These are phyloP conservation scores for Chrysolina haemoptera DNA, from an alignment of 2,888 invertebrate species.

Conservation along the genomic window DNA sequence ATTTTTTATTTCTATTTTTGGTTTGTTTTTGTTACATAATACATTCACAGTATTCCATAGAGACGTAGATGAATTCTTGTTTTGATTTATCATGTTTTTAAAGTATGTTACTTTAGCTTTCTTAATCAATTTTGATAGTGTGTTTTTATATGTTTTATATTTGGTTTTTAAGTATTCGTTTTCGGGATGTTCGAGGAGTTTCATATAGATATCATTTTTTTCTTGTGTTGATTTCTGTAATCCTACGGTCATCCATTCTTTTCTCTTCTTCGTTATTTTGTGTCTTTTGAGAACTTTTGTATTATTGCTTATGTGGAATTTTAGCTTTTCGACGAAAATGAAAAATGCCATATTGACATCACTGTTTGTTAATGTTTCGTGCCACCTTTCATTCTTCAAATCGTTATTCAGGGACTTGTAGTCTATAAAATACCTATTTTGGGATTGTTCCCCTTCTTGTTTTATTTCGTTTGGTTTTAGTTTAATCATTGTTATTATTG, in stretches of 20 bases:
- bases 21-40: conserved; percentile 12
- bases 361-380: conserved; percentile 23
- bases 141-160: conserved; percentile 21
- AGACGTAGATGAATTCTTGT: conserved; percentile 3
- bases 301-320: conserved; percentile 21
- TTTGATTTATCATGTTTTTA: conserved; percentile 5
- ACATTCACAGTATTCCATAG: conserved; percentile 14
- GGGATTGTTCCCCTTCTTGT: conserved; percentile 16
- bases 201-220: conserved; percentile 14
- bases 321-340: conserved; percentile 11
- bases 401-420: conserved; percentile 22
- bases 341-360: conserved; percentile 17
- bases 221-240: conserved; percentile 9
- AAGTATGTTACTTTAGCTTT: conserved; percentile 17
- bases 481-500: conserved; percentile 26
- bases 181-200: conserved; percentile 19
- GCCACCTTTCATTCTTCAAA: conserved; percentile 20
- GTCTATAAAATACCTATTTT: conserved; percentile 17
- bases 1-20: conserved; percentile 18
- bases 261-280: conserved; percentile 14
- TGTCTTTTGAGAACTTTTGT: conserved; percentile 16
- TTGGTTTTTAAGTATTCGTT: conserved; percentile 8
- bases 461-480: conserved; percentile 16
- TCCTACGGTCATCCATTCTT: conserved; percentile 18
- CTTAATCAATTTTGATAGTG: conserved; percentile 20